phyloP scores from a whole-genome alignment of 2,888 invertebrate species.

The Drosophila trichaetosa region DNA sequence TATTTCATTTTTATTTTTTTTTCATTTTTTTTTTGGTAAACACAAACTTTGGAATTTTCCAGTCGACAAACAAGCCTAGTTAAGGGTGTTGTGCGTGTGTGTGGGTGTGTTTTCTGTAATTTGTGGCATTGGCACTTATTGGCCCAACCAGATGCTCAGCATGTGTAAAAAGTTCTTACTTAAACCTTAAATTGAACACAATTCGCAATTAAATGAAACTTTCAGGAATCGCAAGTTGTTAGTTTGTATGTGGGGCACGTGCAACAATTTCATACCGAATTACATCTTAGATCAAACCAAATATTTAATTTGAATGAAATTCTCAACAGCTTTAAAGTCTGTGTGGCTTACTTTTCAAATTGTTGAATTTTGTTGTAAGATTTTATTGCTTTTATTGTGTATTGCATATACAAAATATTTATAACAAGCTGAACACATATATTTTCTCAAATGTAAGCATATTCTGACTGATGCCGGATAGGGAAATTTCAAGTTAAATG shows the following conservation, averaged over 20 bases:
- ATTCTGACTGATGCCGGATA: neutral
- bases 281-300: neutral
- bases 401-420: neutral
- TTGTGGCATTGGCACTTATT: slow-evolving; percentile 35
- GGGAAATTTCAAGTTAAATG: neutral
- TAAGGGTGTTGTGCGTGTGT: neutral
- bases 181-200: neutral
- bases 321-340: neutral
- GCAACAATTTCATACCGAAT: neutral
- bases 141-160: neutral
- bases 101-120: slow-evolving; percentile 15
- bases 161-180: neutral
- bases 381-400: neutral
- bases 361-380: neutral
- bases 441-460: neutral
- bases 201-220: neutral
- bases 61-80: slow-evolving; percentile 1
- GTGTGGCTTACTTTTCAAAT: neutral
- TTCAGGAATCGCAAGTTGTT: neutral
- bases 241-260: neutral
- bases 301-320: neutral
- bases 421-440: neutral
- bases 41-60: neutral
- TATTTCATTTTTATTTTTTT: neutral
- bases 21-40: neutral